Conservation (phyloP, 1,140 invertebrate species). For the Dinothrombium tinctorium region DNA sequence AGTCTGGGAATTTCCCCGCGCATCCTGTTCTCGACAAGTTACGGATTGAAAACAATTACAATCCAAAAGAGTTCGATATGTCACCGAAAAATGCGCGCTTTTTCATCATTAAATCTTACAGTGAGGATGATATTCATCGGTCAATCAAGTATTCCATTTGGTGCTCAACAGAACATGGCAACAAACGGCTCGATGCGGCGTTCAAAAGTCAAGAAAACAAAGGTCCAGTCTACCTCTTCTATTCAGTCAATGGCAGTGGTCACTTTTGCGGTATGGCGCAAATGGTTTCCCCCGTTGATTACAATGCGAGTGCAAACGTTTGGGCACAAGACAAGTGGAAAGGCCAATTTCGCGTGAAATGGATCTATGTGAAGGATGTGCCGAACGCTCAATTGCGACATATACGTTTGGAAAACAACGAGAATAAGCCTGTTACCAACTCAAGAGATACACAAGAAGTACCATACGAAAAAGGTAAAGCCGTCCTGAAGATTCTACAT, state of each 20-base stretch:
- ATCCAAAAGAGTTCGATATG: slow-evolving; percentile 74
- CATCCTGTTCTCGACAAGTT: slow-evolving; percentile 56
- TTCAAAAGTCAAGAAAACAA: slow-evolving; percentile 53
- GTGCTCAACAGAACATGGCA: slow-evolving; percentile 95
- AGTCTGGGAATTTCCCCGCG: slow-evolving; percentile 8
- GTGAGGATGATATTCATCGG: slow-evolving; percentile 92
- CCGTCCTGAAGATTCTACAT: slow-evolving; percentile 62
- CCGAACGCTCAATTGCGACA: slow-evolving; percentile 47
- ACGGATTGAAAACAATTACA: slow-evolving; percentile 78
- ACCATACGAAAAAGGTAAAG: slow-evolving; percentile 60
- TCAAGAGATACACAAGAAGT: slow-evolving; percentile 96
- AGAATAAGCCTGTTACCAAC: slow-evolving; percentile 94
- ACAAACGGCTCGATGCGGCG: slow-evolving; percentile 75
- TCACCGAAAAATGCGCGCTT: slow-evolving; percentile 61
- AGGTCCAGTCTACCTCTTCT: slow-evolving; percentile 71
- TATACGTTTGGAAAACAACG: slow-evolving; percentile 90
- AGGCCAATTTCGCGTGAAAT: slow-evolving; percentile 79
- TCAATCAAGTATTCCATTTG: slow-evolving; percentile 97
- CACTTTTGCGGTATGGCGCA: slow-evolving; percentile 98
- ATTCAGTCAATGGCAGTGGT: slow-evolving; percentile 75
- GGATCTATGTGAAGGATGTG: slow-evolving; percentile 97
- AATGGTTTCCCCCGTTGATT: slow-evolving; percentile 84
- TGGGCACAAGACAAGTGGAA: slow-evolving; percentile 90
- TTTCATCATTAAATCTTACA: slow-evolving; percentile 96
- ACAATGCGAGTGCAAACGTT: slow-evolving; percentile 34